Percentiles rank a stretch among this genome's conserved stretches.
These are phyloP conservation scores for Astropecten irregularis DNA, from an alignment of 53 echinoderm and acorn worm genomes.

Conservation along the genomic window DNA sequence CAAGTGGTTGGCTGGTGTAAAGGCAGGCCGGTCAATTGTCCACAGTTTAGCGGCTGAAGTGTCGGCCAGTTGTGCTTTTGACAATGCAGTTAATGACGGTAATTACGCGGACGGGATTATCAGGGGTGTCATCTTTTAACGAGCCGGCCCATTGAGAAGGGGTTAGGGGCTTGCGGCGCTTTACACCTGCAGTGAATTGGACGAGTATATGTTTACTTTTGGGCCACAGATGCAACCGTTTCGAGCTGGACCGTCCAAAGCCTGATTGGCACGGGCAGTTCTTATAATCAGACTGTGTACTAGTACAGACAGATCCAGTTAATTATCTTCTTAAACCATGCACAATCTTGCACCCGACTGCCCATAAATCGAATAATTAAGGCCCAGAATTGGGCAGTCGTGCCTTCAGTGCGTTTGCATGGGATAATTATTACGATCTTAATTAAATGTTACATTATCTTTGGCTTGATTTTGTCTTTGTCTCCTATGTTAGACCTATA, in stretches of 20 bases:
- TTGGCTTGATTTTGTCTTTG: too few relatives aligned
- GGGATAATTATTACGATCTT: too few relatives aligned
- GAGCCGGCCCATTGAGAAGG: constrained; percentile 1
- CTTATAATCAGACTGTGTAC: too few relatives aligned
- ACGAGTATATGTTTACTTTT: constrained; percentile 49
- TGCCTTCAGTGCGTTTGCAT: too few relatives aligned
- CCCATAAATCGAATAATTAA: too few relatives aligned
- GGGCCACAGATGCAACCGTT: neutral
- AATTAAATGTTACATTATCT: too few relatives aligned
- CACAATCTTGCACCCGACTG: too few relatives aligned
- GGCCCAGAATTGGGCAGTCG: too few relatives aligned
- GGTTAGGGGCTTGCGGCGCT: neutral
- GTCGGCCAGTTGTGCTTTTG: constrained; percentile 30
- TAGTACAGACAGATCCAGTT: neutral
- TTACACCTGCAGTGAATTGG: constrained; percentile 38
- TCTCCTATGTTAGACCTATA: too few relatives aligned
- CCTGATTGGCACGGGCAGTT: constrained; percentile 25
- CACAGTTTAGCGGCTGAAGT: constrained; percentile 37
- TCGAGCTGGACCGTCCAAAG: neutral
- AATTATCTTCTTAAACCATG: neutral
- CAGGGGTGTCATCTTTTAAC: constrained; percentile 33
- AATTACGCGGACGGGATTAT: neutral
- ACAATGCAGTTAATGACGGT: constrained; percentile 31
- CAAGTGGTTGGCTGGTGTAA: neutral
- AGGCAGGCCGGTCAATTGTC: neutral